Conservation (phyloP, 1,140 invertebrate genomes). For the Anoplophora glabripennis region DNA sequence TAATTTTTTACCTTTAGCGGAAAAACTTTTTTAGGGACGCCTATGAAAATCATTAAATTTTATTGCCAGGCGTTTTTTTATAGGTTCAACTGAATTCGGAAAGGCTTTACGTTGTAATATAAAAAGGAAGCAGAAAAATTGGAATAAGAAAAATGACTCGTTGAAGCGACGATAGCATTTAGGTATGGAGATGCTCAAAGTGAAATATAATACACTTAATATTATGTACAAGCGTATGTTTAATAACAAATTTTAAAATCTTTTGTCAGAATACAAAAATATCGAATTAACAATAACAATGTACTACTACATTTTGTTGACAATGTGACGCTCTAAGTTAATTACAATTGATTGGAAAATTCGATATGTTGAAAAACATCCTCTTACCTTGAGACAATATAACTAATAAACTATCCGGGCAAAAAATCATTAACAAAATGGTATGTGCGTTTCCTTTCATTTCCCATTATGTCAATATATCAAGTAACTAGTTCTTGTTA, state of each 20-base stretch:
- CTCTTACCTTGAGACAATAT: neutral
- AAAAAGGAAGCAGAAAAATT: no score
- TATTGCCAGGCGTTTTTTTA: no score
- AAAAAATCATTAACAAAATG: no score
- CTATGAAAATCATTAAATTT: no score
- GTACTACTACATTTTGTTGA: slow-evolving; percentile 16
- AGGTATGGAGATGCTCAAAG: slow-evolving; percentile 43
- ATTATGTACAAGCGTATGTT: slow-evolving; percentile 37
- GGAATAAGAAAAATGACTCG: no score
- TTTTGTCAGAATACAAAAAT: slow-evolving; percentile 37
- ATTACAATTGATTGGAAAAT: slow-evolving; percentile 4
- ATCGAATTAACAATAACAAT: slow-evolving; percentile 40
- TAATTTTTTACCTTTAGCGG: no score
- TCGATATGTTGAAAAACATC: neutral
- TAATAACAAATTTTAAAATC: slow-evolving; percentile 31
- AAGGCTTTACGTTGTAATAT: no score
- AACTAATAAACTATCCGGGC: no score
- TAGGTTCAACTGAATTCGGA: no score
- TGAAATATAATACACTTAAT: slow-evolving; percentile 35
- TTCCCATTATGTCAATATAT: neutral
- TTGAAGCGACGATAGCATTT: slow-evolving; percentile 16
- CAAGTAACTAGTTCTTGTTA: no score
- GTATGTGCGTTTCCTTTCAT: no score
- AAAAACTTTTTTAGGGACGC: no score
- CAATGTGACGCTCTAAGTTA: neutral